phyloP scores from a whole-genome alignment of 2,797 vertebrate genomes.

The Coluber constrictor region DNA sequence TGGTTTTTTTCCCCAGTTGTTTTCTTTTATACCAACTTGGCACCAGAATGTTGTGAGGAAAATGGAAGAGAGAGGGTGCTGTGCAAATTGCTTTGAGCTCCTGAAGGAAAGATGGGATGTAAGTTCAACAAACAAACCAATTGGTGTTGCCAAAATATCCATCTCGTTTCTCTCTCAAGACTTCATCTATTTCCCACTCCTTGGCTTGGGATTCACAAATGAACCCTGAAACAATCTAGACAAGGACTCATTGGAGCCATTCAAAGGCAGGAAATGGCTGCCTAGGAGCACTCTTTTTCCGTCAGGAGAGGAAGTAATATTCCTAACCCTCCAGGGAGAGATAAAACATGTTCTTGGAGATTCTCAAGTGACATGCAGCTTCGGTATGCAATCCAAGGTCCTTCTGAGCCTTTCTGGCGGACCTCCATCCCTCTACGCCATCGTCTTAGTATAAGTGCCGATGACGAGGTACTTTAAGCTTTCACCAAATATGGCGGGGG shows the following conservation, averaged over 20 bases:
- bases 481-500: constrained; percentile 68
- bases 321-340: neutral
- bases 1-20: neutral
- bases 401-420: constrained; percentile 1
- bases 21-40: neutral
- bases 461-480: constrained; percentile 63
- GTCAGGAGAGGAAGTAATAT: neutral
- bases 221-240: neutral
- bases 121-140: neutral
- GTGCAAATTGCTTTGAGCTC: neutral
- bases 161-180: neutral
- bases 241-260: neutral
- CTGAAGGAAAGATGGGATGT: neutral
- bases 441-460: neutral
- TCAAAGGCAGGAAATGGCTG: neutral
- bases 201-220: neutral
- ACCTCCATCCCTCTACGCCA: neutral
- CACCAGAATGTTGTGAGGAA: neutral
- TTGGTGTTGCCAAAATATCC: neutral
- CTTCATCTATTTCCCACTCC: neutral
- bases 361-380: constrained; percentile 41
- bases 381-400: constrained; percentile 36
- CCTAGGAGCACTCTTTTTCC: neutral
- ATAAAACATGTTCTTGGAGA: constrained; percentile 24
- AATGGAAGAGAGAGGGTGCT: neutral